Conservation (phyloP, 2,113 vertebrate genomes). For the Xiphophorus couchianus region DNA sequence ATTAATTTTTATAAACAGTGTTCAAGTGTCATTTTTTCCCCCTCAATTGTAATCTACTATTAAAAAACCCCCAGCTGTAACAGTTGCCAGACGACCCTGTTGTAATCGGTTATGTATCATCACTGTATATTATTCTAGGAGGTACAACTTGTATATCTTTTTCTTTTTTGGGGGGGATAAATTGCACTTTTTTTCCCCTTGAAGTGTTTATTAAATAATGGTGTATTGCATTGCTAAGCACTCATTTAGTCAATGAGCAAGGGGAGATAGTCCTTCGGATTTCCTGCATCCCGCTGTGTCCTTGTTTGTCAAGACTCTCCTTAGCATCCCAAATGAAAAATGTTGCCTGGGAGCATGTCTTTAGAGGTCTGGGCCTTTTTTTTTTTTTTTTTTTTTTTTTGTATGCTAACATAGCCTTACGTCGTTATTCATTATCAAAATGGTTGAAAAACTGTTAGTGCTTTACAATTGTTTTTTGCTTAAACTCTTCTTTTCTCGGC, state of each 20-base stretch:
- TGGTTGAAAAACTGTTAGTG: background rate
- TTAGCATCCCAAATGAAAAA: slow-evolving; percentile 23
- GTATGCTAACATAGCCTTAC: background rate
- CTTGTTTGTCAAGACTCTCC: slow-evolving; percentile 39
- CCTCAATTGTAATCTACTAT: background rate
- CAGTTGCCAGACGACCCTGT: background rate
- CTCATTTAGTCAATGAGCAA: slow-evolving; percentile 20
- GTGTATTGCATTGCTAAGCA: slow-evolving; percentile 4
- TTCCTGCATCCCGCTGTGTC: slow-evolving; percentile 15
- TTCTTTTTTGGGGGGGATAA: background rate
- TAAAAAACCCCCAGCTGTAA: background rate
- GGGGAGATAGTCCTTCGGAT: slow-evolving; percentile 39
- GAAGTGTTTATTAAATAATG: slow-evolving; percentile 16
- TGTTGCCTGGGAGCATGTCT: slow-evolving; percentile 30
- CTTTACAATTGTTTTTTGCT: background rate
- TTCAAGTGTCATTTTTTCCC: background rate
- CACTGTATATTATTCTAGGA: background rate
- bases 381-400: background rate
- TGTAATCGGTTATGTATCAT: background rate
- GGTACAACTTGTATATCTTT: too few relatives aligned
- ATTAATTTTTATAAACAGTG: background rate
- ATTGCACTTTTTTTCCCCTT: background rate
- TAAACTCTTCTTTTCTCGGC: background rate
- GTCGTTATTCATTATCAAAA: slow-evolving; percentile 1
- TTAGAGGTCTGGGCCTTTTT: background rate